Conservation (phyloP, 2,797 vertebrate species). For the Lepus townsendii region DNA sequence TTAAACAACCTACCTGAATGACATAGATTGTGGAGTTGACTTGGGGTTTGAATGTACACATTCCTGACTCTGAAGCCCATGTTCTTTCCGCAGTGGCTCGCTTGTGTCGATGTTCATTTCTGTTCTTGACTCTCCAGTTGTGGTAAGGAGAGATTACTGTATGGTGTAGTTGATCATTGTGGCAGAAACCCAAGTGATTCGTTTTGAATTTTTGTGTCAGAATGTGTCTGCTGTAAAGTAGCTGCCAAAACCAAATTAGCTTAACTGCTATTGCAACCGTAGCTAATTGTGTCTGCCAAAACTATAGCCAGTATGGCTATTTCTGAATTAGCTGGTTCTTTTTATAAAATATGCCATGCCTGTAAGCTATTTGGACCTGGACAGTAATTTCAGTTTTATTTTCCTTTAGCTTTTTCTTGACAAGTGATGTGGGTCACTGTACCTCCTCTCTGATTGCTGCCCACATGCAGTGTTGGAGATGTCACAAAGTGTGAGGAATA, state of each 20-base stretch:
- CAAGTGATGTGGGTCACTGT: conserved; percentile 27
- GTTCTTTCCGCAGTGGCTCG: not conserved
- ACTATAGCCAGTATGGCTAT: conserved; percentile 50
- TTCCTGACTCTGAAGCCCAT: conserved; percentile 25
- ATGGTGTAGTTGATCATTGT: conserved; percentile 55
- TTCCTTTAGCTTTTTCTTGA: conserved; percentile 39
- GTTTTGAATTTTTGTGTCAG: conserved; percentile 65
- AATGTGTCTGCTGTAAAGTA: conserved; percentile 65
- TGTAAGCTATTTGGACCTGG: conserved; percentile 40
- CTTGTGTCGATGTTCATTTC: conserved; percentile 26
- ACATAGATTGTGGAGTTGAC: not conserved
- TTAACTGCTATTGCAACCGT: conserved; percentile 56
- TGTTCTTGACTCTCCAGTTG: conserved; percentile 58
- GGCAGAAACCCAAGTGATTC: conserved; percentile 71
- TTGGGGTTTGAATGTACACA: conserved; percentile 45
- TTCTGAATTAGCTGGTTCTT: conserved; percentile 65
- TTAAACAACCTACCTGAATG: conserved; percentile 46
- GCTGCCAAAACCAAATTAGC: conserved; percentile 73
- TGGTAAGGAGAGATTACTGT: conserved; percentile 55
- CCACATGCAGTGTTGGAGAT: not conserved
- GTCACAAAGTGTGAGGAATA: not conserved
- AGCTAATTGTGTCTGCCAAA: conserved; percentile 65
- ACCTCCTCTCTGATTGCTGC: conserved; percentile 42
- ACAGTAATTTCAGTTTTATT: conserved; percentile 59
- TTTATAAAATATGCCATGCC: conserved; percentile 43